Evolutionary conservation across 2,888 invertebrate genomes (phyloP), one percentile per base, ranked within the genome.

Genomic region (Anagyrus pseudococci): DNA sequence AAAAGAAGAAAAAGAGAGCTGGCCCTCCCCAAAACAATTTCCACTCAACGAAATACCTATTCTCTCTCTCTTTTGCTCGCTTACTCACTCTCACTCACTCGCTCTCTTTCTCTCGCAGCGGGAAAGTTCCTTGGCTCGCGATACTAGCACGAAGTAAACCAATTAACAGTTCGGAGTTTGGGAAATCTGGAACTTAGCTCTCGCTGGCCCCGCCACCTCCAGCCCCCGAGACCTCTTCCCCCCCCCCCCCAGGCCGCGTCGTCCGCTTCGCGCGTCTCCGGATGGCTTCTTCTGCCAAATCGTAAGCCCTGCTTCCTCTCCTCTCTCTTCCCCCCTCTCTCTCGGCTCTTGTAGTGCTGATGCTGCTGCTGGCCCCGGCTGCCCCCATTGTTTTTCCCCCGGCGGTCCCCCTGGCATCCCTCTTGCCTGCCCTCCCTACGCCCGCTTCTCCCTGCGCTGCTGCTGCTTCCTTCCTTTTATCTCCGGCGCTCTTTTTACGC

Each of bases 121-220:
- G 54, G 53, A 66, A 70, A 72, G 70, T 73, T 74, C 69, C 64
- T 72, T 69, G 73, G 70, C 70, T 66, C 68, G 62, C 65, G 68
- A 70, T 71, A 67, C 66, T 65, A 71, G 66, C 67, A 66, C 69
- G 71, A 73, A 71, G 72, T 75, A 73, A 75, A 73, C 74, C 72
- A 75, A 75, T 73, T 74, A 74, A 72, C 70, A 72, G 71, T 73
- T 73, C 66, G 63, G 68, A 62, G 62, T 66, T 68, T 55, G 71
- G 69, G 69, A 71, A 74, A 74, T 74, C 72, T 68, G 70, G 67
- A 73, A 73, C 70, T 74, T 69, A 71, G 71, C 70, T 74, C 60
- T 57, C 58, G 62, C 67, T 48, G 49, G 17, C n/a, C n/a, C n/a
- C n/a, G 3, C 41, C 13, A 26, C 23, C 53, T 33, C 48, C 23